A percentile compares a stretch with the other conserved stretches of the same genome.
phyloP scores from a whole-genome alignment of 2,797 vertebrate species.

The Typhlichthys subterraneus region DNA sequence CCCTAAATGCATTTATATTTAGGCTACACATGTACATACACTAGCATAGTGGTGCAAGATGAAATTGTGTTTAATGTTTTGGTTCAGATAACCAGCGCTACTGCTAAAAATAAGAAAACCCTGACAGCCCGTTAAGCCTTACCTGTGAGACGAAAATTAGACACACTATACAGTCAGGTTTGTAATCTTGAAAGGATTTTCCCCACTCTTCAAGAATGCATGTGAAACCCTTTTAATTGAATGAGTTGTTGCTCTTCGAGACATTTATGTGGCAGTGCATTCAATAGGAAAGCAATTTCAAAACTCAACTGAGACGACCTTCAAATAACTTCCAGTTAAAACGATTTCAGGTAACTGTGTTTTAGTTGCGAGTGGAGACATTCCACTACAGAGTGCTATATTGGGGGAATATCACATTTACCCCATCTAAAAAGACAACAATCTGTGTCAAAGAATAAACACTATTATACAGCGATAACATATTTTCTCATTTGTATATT shows the following conservation, averaged over 20 bases:
- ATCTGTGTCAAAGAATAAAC: background rate
- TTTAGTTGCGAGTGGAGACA: too few species aligned
- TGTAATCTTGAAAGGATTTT: conserved; percentile 22
- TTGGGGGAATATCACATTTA: conserved; percentile 55
- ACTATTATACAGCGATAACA: conserved; percentile 65
- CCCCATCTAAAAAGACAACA: conserved; percentile 62
- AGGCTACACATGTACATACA: background rate
- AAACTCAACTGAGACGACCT: conserved; percentile 58
- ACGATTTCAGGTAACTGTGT: too few species aligned
- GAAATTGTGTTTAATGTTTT: conserved; percentile 3
- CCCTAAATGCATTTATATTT: too few species aligned
- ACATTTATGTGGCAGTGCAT: conserved; percentile 44
- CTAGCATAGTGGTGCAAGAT: background rate
- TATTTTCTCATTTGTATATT: conserved; percentile 44
- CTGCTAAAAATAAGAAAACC: conserved; percentile 2
- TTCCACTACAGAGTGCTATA: conserved; percentile 60
- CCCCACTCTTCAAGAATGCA: conserved; percentile 37
- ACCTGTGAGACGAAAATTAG: conserved; percentile 10
- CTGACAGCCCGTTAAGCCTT: conserved; percentile 11
- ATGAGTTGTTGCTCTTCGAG: conserved; percentile 50
- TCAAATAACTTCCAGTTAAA: conserved; percentile 39
- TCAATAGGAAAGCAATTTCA: conserved; percentile 54
- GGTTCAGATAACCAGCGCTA: background rate
- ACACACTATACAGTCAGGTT: conserved; percentile 28
- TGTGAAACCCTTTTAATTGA: conserved; percentile 47